Conservation (phyloP, 2,888 invertebrate genomes). For the Neria commutata region DNA sequence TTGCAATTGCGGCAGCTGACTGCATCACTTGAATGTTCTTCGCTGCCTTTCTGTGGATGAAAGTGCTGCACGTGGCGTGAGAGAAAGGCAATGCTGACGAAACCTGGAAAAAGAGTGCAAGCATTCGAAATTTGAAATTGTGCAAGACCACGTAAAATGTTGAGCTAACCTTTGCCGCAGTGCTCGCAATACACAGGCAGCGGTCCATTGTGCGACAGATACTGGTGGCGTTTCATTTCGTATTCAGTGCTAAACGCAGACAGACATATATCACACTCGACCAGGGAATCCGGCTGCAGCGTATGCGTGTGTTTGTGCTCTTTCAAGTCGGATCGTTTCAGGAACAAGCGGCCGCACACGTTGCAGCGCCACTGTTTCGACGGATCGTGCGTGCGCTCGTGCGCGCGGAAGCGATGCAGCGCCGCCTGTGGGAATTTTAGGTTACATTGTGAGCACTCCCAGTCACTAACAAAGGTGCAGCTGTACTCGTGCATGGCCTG, state of each 20-base stretch:
- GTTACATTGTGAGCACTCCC: slow-evolving; percentile 33
- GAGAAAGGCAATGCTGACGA: slow-evolving; percentile 34
- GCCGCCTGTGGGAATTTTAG: slow-evolving; percentile 28
- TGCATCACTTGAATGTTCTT: not conserved
- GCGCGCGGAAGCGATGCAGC: slow-evolving; percentile 31
- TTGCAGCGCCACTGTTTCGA: slow-evolving; percentile 28
- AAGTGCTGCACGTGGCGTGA: slow-evolving; percentile 32
- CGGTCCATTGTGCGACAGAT: slow-evolving; percentile 31
- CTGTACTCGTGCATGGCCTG: slow-evolving; percentile 29
- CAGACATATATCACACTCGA: slow-evolving; percentile 30
- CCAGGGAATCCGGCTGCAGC: slow-evolving; percentile 4
- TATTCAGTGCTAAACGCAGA: slow-evolving; percentile 29
- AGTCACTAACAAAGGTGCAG: slow-evolving; percentile 33
- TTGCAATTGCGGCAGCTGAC: slow-evolving; percentile 23
- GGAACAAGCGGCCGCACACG: slow-evolving; percentile 31
- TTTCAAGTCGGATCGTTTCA: slow-evolving; percentile 31
- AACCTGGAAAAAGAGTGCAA: slow-evolving; percentile 22
- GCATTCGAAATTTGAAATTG: not conserved
- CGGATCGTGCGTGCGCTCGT: slow-evolving; percentile 33
- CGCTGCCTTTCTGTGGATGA: slow-evolving; percentile 27
- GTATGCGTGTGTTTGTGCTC: slow-evolving; percentile 33
- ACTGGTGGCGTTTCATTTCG: slow-evolving; percentile 34
- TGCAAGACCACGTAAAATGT: not conserved
- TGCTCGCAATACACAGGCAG: slow-evolving; percentile 31
- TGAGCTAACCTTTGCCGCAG: slow-evolving; percentile 32